Base-by-base conservation (phyloP, 2,113 vertebrate genomes). In the Lepidothrix coronata region DNA sequence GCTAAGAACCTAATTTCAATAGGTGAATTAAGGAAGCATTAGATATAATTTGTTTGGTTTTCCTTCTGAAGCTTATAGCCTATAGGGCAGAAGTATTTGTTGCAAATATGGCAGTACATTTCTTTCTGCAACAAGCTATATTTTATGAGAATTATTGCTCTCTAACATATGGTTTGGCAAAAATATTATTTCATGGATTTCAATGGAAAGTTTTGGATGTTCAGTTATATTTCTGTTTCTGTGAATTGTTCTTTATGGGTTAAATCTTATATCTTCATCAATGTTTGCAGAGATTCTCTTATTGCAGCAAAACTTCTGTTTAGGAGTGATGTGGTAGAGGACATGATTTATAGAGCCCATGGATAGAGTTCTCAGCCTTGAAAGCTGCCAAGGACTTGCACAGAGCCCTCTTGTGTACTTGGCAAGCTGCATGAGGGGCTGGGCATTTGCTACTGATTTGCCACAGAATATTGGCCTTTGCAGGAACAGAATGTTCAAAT, bases 141-240 rank as follows among this genome's bases (percentile, higher is more conserved):
- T 74, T 83, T 96, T 67, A n/a, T 44, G 39, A 86, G 68, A 86
- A 70, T 55, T 81, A 81, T 44, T 90, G 59, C 65, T 86, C 43
- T 81, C 59, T 65, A n/a, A 33, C 12, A 68, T 91, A 59, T 41
- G 43, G 85, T 77, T 93, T 92, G 48, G 51, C 54, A 85, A 91
- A 96, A 96, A 93, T 77, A 89, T 27, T 76, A 61, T 90, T 83
- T 80, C 55, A 88, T 95, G 31, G 91, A 93, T 88, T 92, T 94
- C 90, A 88, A 88, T 51, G 52, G 37, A 72, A 91, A 67, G 18
- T 77, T 74, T 23, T 71, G 33, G 43, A 35, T 59, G 18, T 83
- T 95, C 48, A 75, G 23, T 59, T 67, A 3, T 80, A 74, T 93
- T 93, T 91, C 55, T 46, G 8, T 46, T 85, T 89, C 41, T 80